Percentiles rank a stretch among this genome's conserved stretches.
Evolutionary conservation across 1,140 invertebrate genomes (phyloP).

Genomic region (Venturia canescens): DNA sequence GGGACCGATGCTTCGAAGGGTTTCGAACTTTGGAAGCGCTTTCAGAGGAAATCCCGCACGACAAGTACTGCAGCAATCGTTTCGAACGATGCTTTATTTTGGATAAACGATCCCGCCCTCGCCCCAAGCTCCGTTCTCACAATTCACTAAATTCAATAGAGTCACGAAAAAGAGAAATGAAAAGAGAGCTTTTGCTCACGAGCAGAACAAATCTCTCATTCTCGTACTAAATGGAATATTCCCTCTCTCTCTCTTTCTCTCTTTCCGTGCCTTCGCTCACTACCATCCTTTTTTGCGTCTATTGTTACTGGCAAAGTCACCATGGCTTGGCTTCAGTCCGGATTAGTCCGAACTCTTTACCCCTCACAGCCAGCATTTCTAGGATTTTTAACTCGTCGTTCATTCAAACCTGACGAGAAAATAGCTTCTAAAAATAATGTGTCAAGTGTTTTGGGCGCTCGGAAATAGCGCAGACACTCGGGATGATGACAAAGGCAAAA

Average conservation of each 20-base stretch:
- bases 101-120: background rate
- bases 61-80: background rate
- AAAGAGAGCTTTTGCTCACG: conserved; percentile 16
- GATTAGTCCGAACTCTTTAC: background rate
- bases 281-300: conserved; percentile 13
- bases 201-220: conserved; percentile 2
- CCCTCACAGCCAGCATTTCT: background rate
- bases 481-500: too few relatives aligned
- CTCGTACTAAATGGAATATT: background rate
- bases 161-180: background rate
- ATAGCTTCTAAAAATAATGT: background rate
- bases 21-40: background rate
- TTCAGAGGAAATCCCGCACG: background rate
- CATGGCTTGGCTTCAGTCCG: background rate
- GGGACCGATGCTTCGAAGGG: background rate
- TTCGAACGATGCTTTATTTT: conserved; percentile 9
- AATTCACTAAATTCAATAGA: conserved; percentile 30
- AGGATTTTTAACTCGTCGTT: background rate
- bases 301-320: background rate
- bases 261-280: conserved; percentile 14
- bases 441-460: background rate
- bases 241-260: background rate
- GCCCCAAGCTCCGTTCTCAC: background rate
- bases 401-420: background rate
- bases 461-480: background rate